A percentile compares a stretch with the other conserved stretches of the same genome.
Evolutionary conservation across 2,797 vertebrate genomes (phyloP).

Genomic region (Tragelaphus oryx): DNA sequence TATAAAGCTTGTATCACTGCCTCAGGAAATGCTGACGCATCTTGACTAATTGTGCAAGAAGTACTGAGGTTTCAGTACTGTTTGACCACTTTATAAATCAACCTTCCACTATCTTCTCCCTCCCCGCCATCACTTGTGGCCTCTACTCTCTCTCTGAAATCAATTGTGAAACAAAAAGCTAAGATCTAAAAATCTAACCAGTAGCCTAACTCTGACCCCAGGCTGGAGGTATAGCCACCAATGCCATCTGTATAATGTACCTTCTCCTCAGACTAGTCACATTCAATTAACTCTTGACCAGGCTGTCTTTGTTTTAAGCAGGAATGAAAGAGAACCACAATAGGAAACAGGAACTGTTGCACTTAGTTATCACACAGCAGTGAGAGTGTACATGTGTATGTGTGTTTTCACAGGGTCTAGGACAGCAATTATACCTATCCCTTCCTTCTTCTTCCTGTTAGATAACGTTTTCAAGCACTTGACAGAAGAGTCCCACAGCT

Average conservation of each 20-base stretch:
- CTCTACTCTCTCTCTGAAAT: neutral
- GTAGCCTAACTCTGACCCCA: neutral
- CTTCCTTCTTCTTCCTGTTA: neutral
- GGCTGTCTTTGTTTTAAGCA: neutral
- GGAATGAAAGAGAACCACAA: neutral
- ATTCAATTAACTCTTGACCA: neutral
- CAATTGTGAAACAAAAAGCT: neutral
- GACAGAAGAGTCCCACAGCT: neutral
- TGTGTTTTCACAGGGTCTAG: neutral
- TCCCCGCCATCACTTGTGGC: neutral
- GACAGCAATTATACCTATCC: neutral
- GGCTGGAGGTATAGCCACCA: neutral
- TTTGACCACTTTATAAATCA: slow-evolving; percentile 38
- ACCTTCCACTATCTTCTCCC: neutral
- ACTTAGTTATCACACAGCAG: neutral
- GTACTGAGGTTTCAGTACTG: neutral
- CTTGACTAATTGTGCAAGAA: slow-evolving; percentile 31
- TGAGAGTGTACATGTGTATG: neutral
- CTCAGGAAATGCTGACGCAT: slow-evolving; percentile 16
- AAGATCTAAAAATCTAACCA: neutral
- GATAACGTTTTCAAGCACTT: neutral
- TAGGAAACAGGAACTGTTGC: neutral
- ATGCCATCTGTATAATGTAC: neutral
- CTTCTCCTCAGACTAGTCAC: neutral
- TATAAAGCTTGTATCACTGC: neutral